Conservation (phyloP, 2,797 vertebrate species). For the Myotis daubentonii region DNA sequence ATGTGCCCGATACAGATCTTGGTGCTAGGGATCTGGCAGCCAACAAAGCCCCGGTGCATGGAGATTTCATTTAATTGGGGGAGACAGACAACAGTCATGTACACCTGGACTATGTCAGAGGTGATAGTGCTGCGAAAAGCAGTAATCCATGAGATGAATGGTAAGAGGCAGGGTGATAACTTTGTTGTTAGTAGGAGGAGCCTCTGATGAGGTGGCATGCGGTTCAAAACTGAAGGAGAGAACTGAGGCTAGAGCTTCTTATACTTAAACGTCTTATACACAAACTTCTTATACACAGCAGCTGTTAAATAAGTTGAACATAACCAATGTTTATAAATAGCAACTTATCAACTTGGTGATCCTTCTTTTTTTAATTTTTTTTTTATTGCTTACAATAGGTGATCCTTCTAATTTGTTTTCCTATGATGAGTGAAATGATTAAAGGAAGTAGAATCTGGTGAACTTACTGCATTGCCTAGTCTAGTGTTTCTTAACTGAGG, state of each 20-base stretch:
- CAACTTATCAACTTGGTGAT: neutral
- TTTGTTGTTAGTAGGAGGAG: neutral
- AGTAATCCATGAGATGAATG: neutral
- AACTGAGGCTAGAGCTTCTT: neutral
- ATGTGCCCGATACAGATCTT: neutral
- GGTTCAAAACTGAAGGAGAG: neutral
- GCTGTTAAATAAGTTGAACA: neutral
- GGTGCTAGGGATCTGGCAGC: neutral
- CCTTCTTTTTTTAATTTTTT: neutral
- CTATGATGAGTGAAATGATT: neutral
- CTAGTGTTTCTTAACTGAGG: neutral
- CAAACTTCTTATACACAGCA: neutral
- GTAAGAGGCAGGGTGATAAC: neutral
- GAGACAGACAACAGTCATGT: neutral
- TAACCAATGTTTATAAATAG: neutral
- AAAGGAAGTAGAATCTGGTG: constrained; percentile 23
- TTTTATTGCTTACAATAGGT: neutral
- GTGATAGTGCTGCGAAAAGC: neutral
- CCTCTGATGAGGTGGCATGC: neutral
- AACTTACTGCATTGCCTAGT: neutral
- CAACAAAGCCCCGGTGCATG: neutral
- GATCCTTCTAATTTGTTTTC: constrained; percentile 34
- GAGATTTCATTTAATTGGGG: neutral
- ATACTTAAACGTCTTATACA: neutral
- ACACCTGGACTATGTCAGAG: neutral